phyloP scores from a whole-genome alignment of 1,140 invertebrate species.

The Listronotus oregonensis region DNA sequence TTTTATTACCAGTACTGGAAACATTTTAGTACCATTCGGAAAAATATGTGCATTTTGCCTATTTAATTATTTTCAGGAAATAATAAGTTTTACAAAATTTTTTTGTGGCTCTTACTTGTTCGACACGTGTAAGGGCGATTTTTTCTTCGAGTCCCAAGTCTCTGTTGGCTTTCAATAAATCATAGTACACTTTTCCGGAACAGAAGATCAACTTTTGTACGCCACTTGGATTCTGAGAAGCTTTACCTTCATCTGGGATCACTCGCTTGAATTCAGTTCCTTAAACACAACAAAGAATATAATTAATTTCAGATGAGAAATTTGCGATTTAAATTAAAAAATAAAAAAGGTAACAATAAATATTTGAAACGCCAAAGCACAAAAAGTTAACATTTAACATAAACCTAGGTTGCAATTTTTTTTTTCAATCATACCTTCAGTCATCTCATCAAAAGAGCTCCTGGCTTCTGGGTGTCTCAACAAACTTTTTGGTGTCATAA shows the following conservation, averaged over 20 bases:
- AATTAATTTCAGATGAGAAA: no score
- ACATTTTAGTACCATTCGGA: no score
- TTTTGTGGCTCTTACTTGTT: conserved; percentile 89
- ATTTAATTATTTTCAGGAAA: no score
- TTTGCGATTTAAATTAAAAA: no score
- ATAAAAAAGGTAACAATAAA: no score
- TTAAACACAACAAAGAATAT: neutral
- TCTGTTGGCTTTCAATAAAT: conserved; percentile 84
- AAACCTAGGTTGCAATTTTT: no score
- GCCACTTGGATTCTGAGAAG: conserved; percentile 67
- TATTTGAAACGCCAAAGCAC: no score
- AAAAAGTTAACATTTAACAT: no score
- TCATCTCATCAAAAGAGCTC: conserved; percentile 94
- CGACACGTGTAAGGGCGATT: conserved; percentile 85
- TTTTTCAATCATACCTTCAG: conserved; percentile 63
- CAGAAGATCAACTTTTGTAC: conserved; percentile 93
- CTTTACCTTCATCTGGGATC: conserved; percentile 79
- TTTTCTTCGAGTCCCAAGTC: conserved; percentile 77
- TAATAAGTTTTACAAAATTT: no score
- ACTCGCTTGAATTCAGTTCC: conserved; percentile 61
- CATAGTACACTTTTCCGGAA: conserved; percentile 96
- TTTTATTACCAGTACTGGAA: no score
- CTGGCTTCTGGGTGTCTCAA: conserved; percentile 93
- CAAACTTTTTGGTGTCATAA: conserved; percentile 97
- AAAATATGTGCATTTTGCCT: no score